Evolutionary conservation across 2,113 vertebrate species (phyloP).

Genomic region (Malurus alboscapulatus): DNA sequence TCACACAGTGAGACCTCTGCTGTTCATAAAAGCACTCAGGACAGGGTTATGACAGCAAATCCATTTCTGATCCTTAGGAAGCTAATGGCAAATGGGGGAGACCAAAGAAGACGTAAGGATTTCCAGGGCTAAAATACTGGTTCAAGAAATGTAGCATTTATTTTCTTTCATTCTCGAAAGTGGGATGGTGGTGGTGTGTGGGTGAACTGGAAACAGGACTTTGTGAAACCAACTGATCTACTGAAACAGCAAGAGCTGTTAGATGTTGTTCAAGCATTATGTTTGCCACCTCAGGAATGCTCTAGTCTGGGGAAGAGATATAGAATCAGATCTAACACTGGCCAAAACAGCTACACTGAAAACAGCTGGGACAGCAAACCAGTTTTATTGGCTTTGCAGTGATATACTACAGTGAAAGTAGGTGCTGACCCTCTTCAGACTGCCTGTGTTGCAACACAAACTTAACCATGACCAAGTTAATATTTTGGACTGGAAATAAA

Average conservation of each 20-base stretch:
- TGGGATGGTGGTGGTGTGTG: rapidly evolving
- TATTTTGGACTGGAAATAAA: neutral
- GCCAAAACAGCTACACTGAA: neutral
- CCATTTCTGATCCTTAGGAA: neutral
- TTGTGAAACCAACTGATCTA: neutral
- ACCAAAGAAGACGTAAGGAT: neutral
- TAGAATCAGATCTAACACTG: neutral
- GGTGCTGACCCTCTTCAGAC: neutral
- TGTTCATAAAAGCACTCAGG: neutral
- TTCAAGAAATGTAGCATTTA: neutral
- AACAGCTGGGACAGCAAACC: neutral
- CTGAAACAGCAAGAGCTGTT: neutral
- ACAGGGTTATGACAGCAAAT: neutral
- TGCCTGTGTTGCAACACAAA: neutral
- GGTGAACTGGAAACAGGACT: neutral
- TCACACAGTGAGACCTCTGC: neutral
- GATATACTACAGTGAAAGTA: neutral
- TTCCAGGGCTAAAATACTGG: neutral
- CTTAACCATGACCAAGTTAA: neutral
- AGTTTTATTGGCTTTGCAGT: neutral
- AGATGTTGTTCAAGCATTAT: neutral
- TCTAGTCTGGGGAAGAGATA: neutral
- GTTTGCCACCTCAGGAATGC: neutral
- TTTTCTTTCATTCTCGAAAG: neutral
- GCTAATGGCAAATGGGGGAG: neutral